Base-by-base conservation (phyloP, 2,797 vertebrate species). In the Sebastes minor region DNA sequence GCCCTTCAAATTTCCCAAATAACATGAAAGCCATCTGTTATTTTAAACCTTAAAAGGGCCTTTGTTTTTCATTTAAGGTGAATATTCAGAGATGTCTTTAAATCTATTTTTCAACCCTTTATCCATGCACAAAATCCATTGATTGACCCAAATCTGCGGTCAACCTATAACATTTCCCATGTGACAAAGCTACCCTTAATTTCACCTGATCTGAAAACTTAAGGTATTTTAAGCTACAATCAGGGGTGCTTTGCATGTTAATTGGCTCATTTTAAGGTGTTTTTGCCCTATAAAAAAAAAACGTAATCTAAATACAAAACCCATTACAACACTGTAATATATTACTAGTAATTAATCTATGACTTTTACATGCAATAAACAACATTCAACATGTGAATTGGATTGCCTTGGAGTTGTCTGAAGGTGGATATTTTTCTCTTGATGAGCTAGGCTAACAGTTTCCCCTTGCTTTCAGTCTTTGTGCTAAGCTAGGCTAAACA, bases 401-500 rank as follows among this genome's bases (percentile, higher is more conserved):
- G 30, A 22, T 22, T 2, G 12, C 8, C 14, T 30, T 32, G 28
- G 6, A 57, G n/a, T 49, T 20, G 22, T 33, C 18, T 5, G 27
- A 33, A 30, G 46, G 22, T 9, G 30, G 14, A 18, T 25, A 14
- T 53, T 20, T 33, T 33, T 13, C 49, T n/a, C 2, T 20, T 18
- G 9, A 23, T 0, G 28, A 57, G 52, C 20, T 62, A 35, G 4
- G 53, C 62, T 55, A 69, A 67, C 63, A 60, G 35, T 53, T 63
- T 65, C 59, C 38, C 12, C 6, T 13, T 1, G 28, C 20, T 62
- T 72, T 5, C 75, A 57, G 69, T 64, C 10, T 46, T 70, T 65
- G 30, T 55, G 68, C 67, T 79, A 82, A 70, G 78, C 71, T 66
- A 73, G 9, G 57, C 78, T 42, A 70, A 77, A 3, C 10, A 12